phyloP scores from a whole-genome alignment of 2,797 vertebrate genomes.

The Hylomyscus alleni region DNA sequence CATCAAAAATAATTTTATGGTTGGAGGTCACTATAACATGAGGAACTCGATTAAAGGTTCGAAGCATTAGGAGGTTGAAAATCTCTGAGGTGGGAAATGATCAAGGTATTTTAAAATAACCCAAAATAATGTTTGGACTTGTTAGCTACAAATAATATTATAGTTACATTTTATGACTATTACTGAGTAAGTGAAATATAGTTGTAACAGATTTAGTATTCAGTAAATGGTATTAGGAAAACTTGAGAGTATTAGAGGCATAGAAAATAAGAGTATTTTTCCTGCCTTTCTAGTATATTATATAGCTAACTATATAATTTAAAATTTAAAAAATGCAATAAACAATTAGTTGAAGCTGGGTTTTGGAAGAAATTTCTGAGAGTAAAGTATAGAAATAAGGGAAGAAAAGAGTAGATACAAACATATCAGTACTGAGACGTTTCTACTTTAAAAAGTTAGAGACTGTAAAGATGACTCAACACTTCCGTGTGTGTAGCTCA shows the following conservation, averaged over 20 bases:
- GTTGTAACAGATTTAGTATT: conserved; percentile 12
- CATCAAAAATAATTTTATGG: neutral
- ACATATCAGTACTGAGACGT: neutral
- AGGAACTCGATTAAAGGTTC: neutral
- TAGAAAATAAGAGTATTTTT: conserved; percentile 50
- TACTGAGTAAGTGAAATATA: conserved; percentile 57
- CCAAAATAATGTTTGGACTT: conserved; percentile 7
- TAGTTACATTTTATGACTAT: conserved; percentile 29
- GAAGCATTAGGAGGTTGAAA: neutral
- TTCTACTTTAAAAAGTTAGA: neutral
- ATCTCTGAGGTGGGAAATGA: neutral
- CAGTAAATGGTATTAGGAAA: conserved; percentile 35
- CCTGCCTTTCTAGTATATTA: conserved; percentile 22
- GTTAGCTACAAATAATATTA: conserved; percentile 45
- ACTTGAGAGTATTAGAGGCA: neutral
- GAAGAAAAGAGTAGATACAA: conserved; percentile 5
- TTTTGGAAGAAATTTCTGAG: conserved; percentile 55
- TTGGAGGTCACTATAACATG: neutral
- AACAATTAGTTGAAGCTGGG: conserved; percentile 8
- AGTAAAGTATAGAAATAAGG: conserved; percentile 53
- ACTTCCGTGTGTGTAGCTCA: neutral
- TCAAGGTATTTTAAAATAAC: conserved; percentile 53
- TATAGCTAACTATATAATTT: conserved; percentile 23
- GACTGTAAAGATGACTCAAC: neutral
- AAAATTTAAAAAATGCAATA: neutral